These are phyloP conservation scores for Caenorhabditis sp. DNA, from an alignment of 2,888 invertebrate genomes.

Conservation along the genomic window DNA sequence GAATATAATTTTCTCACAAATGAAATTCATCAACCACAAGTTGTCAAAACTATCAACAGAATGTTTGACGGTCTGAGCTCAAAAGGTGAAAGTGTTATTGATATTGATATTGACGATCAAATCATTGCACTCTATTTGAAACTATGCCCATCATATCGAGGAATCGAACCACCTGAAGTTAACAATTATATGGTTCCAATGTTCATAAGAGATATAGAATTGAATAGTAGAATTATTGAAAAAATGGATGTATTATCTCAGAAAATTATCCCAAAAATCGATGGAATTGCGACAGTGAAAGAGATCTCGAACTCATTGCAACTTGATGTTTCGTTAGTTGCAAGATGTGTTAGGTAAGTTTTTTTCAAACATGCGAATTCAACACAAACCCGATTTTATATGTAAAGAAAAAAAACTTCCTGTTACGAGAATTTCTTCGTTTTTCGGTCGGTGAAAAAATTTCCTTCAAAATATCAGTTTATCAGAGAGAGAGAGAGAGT, in stretches of 20 bases:
- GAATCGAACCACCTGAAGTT: conserved; percentile 62
- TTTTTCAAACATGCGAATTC: neutral
- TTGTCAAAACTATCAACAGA: conserved; percentile 53
- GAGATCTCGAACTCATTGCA: conserved; percentile 59
- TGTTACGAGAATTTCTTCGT: too few species aligned
- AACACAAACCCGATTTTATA: too few species aligned
- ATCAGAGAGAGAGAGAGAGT: too few species aligned
- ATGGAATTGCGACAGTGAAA: conserved; percentile 63
- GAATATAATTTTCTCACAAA: conserved; percentile 54
- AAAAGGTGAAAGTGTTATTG: conserved; percentile 59
- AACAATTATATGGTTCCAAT: conserved; percentile 65
- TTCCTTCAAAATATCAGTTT: too few species aligned
- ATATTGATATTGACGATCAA: conserved; percentile 41
- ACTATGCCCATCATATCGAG: conserved; percentile 63
- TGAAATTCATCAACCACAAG: conserved; percentile 31
- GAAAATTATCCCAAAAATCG: conserved; percentile 66
- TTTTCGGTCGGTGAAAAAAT: too few species aligned
- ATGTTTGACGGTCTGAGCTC: conserved; percentile 59
- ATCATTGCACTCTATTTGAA: conserved; percentile 62
- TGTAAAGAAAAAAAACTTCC: too few species aligned
- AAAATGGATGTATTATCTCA: conserved; percentile 69
- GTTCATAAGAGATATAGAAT: conserved; percentile 45
- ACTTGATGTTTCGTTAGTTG: conserved; percentile 54
- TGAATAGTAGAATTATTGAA: conserved; percentile 40
- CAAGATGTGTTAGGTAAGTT: conserved; percentile 49